phyloP scores from a whole-genome alignment of 2,113 vertebrate genomes.

The Scomber colias region DNA sequence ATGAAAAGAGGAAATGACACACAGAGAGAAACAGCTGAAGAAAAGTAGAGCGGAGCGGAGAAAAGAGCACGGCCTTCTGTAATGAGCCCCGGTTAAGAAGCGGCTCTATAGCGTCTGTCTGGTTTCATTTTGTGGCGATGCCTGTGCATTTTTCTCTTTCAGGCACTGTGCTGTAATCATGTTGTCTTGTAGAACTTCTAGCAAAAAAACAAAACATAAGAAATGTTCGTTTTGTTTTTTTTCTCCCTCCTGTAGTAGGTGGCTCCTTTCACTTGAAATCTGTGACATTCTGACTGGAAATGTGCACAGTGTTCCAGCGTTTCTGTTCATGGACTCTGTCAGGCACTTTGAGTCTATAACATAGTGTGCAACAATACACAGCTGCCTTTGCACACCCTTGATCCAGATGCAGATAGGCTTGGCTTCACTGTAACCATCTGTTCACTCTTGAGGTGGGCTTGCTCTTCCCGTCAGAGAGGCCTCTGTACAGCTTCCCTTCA shows the following conservation, averaged over 20 bases:
- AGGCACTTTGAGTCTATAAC: conserved; percentile 37
- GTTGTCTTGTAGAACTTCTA: conserved; percentile 46
- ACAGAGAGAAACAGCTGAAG: conserved; percentile 23
- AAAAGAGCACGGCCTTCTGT: conserved; percentile 56
- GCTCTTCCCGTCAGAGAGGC: conserved; percentile 33
- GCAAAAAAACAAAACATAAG: conserved; percentile 2
- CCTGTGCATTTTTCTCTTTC: conserved; percentile 34
- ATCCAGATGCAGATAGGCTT: conserved; percentile 58
- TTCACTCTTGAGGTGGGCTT: conserved; percentile 22
- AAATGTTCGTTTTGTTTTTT: conserved; percentile 19
- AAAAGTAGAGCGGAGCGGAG: conserved; percentile 39
- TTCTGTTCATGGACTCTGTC: conserved; percentile 37
- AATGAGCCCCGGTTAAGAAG: conserved; percentile 75
- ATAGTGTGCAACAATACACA: conserved; percentile 29
- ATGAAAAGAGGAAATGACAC: conserved; percentile 69
- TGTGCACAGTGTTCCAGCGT: conserved; percentile 22
- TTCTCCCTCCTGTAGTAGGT: conserved; percentile 1
- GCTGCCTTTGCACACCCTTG: conserved; percentile 21
- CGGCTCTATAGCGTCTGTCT: conserved; percentile 46
- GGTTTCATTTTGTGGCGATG: conserved; percentile 64
- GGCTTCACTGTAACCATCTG: conserved; percentile 14
- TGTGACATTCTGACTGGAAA: conserved; percentile 30
- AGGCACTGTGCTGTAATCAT: conserved; percentile 57
- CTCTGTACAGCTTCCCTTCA: conserved; percentile 39
- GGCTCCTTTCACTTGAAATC: conserved; percentile 41